phyloP scores from a whole-genome alignment of 2,797 vertebrate species.

The Tauraco hartlaubi region DNA sequence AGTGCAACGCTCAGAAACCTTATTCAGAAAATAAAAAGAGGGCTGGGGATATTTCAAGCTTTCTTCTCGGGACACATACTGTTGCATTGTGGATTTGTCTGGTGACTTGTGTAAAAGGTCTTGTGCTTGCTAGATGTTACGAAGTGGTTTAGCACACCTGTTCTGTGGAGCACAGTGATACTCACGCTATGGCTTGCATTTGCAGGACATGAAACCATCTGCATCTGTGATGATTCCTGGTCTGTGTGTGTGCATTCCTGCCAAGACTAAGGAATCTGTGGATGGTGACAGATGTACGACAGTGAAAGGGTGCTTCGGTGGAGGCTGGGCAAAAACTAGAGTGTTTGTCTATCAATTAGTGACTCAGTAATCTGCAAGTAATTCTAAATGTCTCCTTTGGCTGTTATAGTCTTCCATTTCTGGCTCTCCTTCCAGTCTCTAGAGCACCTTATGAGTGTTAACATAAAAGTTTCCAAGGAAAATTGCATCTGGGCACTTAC shows the following conservation, averaged over 20 bases:
- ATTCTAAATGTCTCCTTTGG: background rate
- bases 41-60: background rate
- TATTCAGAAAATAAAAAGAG: background rate
- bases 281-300: background rate
- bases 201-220: background rate
- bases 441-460: background rate
- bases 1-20: background rate
- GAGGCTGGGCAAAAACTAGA: background rate
- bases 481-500: background rate
- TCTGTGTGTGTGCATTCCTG: background rate
- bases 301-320: background rate
- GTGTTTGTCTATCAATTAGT: background rate
- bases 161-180: background rate
- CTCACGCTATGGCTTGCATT: fast-evolving
- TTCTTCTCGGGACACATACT: background rate
- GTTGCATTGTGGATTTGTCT: background rate
- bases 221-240: background rate
- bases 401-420: background rate
- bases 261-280: background rate
- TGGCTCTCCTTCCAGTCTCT: background rate
- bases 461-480: background rate
- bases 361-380: background rate
- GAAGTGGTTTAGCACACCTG: background rate
- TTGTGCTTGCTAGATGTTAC: background rate
- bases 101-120: background rate